A percentile compares a stretch with the other conserved stretches of the same genome.
Evolutionary conservation across 2,888 invertebrate genomes (phyloP).

Genomic region (Apamea anceps): DNA sequence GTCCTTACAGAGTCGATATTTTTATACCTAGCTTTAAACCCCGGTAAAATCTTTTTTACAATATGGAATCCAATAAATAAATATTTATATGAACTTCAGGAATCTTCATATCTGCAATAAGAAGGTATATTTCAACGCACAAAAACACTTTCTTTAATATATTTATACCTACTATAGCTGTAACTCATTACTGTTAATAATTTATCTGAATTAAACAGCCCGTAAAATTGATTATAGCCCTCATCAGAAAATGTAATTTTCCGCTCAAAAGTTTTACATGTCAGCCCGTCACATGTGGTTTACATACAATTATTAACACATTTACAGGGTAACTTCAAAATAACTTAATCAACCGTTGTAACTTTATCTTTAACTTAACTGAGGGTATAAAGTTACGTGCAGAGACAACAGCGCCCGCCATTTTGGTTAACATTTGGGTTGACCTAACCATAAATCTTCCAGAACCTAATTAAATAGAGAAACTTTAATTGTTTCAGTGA

Average conservation of each 20-base stretch:
- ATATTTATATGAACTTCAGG: not conserved
- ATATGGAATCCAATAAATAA: no score
- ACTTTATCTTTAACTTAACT: constrained; percentile 36
- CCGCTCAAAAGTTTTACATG: constrained; percentile 28
- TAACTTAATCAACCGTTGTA: constrained; percentile 46
- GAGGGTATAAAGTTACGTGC: constrained; percentile 39
- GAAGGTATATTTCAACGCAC: no score
- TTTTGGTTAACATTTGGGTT: constrained; percentile 42
- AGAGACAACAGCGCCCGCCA: constrained; percentile 32
- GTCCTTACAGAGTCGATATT: no score
- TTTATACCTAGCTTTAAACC: no score
- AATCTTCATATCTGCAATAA: not conserved
- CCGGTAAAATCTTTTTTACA: no score
- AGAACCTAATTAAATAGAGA: constrained; percentile 49
- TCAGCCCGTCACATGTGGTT: constrained; percentile 15
- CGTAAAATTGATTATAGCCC: constrained; percentile 29
- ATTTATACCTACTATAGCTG: no score
- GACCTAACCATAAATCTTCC: constrained; percentile 44
- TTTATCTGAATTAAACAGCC: constrained; percentile 5
- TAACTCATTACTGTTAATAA: not conserved
- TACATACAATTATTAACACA: constrained; percentile 32
- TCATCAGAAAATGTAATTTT: constrained; percentile 39
- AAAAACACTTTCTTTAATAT: no score
- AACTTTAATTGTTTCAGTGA: constrained; percentile 34
- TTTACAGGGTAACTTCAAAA: constrained; percentile 34